phyloP scores from a whole-genome alignment of 2,113 vertebrate species.

The Pachycephala philippinensis region DNA sequence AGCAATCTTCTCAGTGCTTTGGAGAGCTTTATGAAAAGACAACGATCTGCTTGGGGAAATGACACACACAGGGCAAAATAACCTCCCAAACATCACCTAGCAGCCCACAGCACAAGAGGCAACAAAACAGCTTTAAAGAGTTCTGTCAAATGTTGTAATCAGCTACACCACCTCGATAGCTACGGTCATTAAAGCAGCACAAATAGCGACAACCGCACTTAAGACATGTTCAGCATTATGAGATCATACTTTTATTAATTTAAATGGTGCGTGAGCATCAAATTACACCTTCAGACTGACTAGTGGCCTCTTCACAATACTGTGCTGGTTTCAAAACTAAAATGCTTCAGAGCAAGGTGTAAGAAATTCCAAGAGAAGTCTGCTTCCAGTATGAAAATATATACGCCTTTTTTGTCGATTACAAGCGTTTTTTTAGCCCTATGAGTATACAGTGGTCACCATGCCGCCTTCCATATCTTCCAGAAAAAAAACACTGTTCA shows the following conservation, averaged over 20 bases:
- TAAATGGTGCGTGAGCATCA: not conserved
- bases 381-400: not conserved
- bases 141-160: not conserved
- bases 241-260: not conserved
- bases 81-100: not conserved
- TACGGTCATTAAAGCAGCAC: rapidly evolving
- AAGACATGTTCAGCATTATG: not conserved
- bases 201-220: not conserved
- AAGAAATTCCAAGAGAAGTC: not conserved
- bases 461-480: not conserved
- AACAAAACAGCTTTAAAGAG: not conserved
- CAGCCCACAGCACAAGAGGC: not conserved
- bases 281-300: not conserved
- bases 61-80: not conserved
- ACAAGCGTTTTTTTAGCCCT: not conserved
- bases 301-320: not conserved
- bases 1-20: not conserved
- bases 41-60: rapidly evolving
- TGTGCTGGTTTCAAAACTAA: not conserved
- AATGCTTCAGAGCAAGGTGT: not conserved
- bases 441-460: not conserved
- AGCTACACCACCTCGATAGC: not conserved
- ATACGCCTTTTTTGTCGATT: not conserved
- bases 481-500: not conserved
- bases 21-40: not conserved